phyloP scores from a whole-genome alignment of 2,113 vertebrate genomes.

The Epinephelus fuscoguttatus region DNA sequence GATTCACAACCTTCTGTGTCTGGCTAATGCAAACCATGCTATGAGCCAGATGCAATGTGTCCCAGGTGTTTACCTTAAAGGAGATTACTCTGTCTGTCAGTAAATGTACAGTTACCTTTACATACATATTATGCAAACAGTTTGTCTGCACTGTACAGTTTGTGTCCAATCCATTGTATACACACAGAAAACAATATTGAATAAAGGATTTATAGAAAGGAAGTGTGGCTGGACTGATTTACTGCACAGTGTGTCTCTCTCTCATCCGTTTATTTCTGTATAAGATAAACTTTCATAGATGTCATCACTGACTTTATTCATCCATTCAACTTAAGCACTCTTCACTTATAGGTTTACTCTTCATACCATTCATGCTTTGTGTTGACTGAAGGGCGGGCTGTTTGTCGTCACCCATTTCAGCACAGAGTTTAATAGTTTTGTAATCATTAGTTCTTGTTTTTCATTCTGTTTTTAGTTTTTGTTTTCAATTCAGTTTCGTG shows the following conservation, averaged over 20 bases:
- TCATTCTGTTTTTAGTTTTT: too few relatives aligned
- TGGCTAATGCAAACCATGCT: slow-evolving; percentile 32
- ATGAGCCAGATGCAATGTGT: slow-evolving; percentile 49
- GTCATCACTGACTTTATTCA: background rate
- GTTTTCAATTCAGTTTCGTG: too few relatives aligned
- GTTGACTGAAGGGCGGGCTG: background rate
- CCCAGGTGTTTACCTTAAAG: slow-evolving; percentile 55
- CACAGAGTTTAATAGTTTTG: background rate
- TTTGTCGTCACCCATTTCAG: background rate
- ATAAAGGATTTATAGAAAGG: slow-evolving; percentile 92
- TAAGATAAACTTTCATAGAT: background rate
- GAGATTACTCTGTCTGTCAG: slow-evolving; percentile 78
- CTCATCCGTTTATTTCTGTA: background rate
- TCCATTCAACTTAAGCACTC: background rate
- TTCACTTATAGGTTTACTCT: background rate
- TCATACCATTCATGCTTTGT: background rate
- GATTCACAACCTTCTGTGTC: slow-evolving; percentile 1
- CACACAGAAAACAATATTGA: slow-evolving; percentile 87
- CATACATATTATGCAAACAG: slow-evolving; percentile 90
- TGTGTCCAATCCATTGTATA: slow-evolving; percentile 92
- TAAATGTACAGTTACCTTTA: slow-evolving; percentile 87
- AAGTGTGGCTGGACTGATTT: slow-evolving; percentile 29
- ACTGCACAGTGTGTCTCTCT: background rate
- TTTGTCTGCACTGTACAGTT: slow-evolving; percentile 93
- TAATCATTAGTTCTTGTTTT: too few relatives aligned